A percentile compares a stretch with the other conserved stretches of the same genome.
Evolutionary conservation across 2,888 invertebrate genomes (phyloP).

Genomic region (Diaphora mendica): DNA sequence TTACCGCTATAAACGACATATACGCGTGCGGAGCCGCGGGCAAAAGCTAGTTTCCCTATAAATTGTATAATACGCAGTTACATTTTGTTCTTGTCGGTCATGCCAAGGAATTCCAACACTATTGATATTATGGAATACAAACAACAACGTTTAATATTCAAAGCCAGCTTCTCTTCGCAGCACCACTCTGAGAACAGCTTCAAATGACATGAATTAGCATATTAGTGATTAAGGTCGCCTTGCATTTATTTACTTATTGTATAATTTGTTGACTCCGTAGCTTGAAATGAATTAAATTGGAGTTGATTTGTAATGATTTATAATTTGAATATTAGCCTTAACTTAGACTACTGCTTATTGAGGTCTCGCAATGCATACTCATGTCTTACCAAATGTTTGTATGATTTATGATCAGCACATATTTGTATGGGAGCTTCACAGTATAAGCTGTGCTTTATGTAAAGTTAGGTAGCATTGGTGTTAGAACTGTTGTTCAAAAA

Average conservation of each 20-base stretch:
- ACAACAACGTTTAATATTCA: constrained; percentile 9
- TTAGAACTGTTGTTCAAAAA: too few species aligned
- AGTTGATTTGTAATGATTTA: not conserved
- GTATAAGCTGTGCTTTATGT: too few species aligned
- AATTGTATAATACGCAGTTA: not conserved
- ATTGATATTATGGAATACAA: not conserved
- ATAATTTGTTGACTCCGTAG: constrained; percentile 25
- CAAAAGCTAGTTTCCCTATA: not conserved
- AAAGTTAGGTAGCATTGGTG: too few species aligned
- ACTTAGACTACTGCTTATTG: too few species aligned
- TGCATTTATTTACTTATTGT: constrained; percentile 28
- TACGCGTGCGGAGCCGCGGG: too few species aligned
- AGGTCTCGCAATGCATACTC: too few species aligned
- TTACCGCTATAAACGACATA: too few species aligned
- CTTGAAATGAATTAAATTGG: constrained; percentile 16
- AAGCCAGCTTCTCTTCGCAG: not conserved
- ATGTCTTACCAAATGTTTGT: too few species aligned
- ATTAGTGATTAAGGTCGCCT: constrained; percentile 59
- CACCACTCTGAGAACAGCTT: constrained; percentile 24
- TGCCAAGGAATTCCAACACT: not conserved
- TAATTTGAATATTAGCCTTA: too few species aligned
- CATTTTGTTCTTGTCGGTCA: not conserved
- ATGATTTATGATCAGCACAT: too few species aligned
- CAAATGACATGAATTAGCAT: constrained; percentile 70
- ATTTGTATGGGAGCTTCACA: too few species aligned